Base-by-base conservation (phyloP, 2,113 vertebrate species). In the Tupaia chinensis region DNA sequence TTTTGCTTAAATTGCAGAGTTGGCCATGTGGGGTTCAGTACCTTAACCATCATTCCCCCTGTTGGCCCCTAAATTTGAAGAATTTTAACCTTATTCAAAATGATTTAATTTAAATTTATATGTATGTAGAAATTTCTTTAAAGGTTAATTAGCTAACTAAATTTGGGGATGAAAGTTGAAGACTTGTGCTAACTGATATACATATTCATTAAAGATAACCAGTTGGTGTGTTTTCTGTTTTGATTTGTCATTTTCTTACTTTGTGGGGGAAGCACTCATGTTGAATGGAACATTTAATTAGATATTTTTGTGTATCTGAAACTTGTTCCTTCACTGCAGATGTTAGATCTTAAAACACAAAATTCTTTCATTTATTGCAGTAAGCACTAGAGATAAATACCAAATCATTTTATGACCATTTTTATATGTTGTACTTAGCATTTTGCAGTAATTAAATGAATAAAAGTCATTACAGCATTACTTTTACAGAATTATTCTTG, bases 91-190 rank as follows among this genome's bases (percentile, higher is more conserved):
- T 56, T 27, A 65, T 13, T 20, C 80, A 14, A 89, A 95, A 91
- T 81, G 9, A 20, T 96, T 95, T 95, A 53, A 91, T 93, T 95
- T 89, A 69, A 96, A 92, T 84, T 91, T 86, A 91, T 84, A 72
- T n/a, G 17, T 93, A 85, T 87, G 9, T 93, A 87, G 87, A 92
- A 83, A 93, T 96, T 93, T 96, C 63, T 84, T 74, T 93, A 91
- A 97, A 96, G 23, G 19, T 96, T 94, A 89, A 78, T 96, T 96
- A 94, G 34, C 68, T 22, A 94, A 25, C 44, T 86, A 91, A 87
- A 77, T 87, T 96, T 81, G 87, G 44, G 70, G n/a, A 74, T 56
- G 56, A 73, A 94, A 92, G 16, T 96, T 89, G 44, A 22, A 72
- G 77, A 81, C 70, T 81, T 82, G 16, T 94, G 58, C 82, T 89